A percentile compares a stretch with the other conserved stretches of the same genome.
These are phyloP conservation scores for Actinopyga echinites DNA, from an alignment of 53 echinoderm and acorn worm species.

Conservation along the genomic window DNA sequence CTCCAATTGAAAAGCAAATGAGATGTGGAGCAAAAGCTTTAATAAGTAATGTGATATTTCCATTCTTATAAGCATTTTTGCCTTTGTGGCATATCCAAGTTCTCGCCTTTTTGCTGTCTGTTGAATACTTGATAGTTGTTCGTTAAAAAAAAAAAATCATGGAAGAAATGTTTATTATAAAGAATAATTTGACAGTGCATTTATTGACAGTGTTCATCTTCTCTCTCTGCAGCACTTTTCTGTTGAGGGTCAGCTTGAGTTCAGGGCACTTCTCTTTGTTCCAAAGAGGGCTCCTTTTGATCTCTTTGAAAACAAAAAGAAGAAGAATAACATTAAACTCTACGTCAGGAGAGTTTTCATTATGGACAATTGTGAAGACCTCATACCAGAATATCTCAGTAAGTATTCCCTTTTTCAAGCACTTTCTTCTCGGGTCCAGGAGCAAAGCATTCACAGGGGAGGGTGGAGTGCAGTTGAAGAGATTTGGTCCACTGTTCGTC, in stretches of 20 bases:
- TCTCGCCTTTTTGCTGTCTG: too few species aligned
- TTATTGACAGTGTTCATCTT: neutral
- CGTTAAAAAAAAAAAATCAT: neutral
- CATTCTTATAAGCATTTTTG: too few species aligned
- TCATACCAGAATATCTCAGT: conserved; percentile 99
- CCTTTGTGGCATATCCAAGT: too few species aligned
- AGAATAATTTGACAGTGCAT: neutral
- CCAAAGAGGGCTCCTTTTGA: conserved; percentile 98
- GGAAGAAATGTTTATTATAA: neutral
- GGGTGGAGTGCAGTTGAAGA: neutral
- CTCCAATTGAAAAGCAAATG: too few species aligned
- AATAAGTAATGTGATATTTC: too few species aligned
- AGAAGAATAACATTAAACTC: conserved; percentile 99
- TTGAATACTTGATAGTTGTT: too few species aligned
- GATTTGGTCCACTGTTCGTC: neutral
- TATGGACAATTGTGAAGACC: conserved; percentile 99
- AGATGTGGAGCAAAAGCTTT: too few species aligned
- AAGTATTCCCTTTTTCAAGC: conserved; percentile 51
- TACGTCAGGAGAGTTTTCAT: conserved; percentile 97
- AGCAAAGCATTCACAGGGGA: neutral
- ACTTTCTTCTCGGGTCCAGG: too few species aligned
- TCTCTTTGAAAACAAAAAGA: conserved; percentile 98
- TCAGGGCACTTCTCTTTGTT: conserved; percentile 95
- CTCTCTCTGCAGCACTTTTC: conserved; percentile 79
- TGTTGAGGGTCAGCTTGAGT: conserved; percentile 96